phyloP scores from a whole-genome alignment of 2,797 vertebrate genomes.

The Bradypodion ventrale region DNA sequence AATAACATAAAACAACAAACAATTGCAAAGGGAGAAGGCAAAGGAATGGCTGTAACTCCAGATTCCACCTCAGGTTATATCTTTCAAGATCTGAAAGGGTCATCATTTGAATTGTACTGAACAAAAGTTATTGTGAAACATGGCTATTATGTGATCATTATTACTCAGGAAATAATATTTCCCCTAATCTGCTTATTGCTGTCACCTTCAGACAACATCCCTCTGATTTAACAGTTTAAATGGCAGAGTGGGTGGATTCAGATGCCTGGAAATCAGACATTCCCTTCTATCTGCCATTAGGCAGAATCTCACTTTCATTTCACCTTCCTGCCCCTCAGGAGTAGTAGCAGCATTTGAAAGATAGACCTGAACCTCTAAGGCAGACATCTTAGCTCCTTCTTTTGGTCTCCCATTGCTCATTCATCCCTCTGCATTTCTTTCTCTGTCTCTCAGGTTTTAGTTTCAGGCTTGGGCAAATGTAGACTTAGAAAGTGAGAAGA shows the following conservation, averaged over 20 bases:
- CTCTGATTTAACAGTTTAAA: not conserved
- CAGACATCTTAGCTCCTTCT: conserved; percentile 26
- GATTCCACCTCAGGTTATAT: not conserved
- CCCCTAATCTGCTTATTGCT: not conserved
- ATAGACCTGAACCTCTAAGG: conserved; percentile 23
- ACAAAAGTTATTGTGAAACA: not conserved
- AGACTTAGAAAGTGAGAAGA: not conserved
- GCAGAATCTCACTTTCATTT: conserved; percentile 53
- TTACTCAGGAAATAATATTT: no score
- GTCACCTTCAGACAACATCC: not conserved
- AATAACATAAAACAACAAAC: no score
- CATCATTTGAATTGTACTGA: not conserved
- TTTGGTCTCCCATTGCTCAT: conserved; percentile 25
- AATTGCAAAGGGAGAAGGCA: not conserved
- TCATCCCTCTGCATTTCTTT: conserved; percentile 26
- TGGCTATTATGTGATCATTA: not conserved
- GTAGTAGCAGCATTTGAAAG: conserved; percentile 43
- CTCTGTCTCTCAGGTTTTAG: not conserved
- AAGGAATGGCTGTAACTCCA: not conserved
- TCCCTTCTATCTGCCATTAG: conserved; percentile 65
- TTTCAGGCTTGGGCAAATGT: not conserved
- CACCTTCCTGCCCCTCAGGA: conserved; percentile 62
- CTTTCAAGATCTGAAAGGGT: not conserved
- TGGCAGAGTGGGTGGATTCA: conserved; percentile 51
- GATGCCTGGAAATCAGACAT: conserved; percentile 53